A percentile compares a stretch with the other conserved stretches of the same genome.
Conservation (phyloP, 2,113 vertebrate species). For the Tenrec ecaudatus region DNA sequence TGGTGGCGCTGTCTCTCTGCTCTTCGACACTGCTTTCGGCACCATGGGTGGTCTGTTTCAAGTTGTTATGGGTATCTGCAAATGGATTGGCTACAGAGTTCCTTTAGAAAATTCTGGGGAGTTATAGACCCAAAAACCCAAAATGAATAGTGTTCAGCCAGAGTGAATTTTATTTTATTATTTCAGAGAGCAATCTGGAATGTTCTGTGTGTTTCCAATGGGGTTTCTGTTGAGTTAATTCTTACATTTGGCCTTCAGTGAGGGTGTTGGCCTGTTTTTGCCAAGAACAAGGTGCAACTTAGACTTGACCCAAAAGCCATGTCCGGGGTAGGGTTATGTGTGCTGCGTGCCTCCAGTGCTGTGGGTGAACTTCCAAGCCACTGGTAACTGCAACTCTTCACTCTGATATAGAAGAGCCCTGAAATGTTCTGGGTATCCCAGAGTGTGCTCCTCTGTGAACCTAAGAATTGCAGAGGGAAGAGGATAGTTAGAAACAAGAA, state of each 20-base stretch:
- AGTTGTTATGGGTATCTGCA: conserved; percentile 77
- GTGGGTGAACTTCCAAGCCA: not conserved
- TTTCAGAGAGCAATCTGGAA: conserved; percentile 31
- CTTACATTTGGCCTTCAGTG: not conserved
- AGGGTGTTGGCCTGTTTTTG: conserved; percentile 37
- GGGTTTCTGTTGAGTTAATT: conserved; percentile 40
- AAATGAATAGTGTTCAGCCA: not conserved
- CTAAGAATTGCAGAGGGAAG: not conserved
- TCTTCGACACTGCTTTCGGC: conserved; percentile 80
- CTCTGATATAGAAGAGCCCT: not conserved
- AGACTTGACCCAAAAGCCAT: conserved; percentile 9
- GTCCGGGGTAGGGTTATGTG: not conserved
- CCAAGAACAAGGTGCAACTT: conserved; percentile 29
- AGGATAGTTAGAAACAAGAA: not conserved
- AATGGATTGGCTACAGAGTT: conserved; percentile 81
- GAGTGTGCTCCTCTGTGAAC: not conserved
- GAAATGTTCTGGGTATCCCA: not conserved
- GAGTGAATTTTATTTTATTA: conserved; percentile 36
- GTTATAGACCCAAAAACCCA: conserved; percentile 39
- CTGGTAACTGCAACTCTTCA: not conserved
- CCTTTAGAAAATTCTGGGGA: conserved; percentile 81
- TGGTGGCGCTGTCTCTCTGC: conserved; percentile 75
- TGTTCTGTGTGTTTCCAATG: not conserved
- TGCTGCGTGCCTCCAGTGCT: not conserved
- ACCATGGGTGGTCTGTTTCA: conserved; percentile 82